Evolutionary conservation across 2,888 invertebrate species (phyloP), one percentile per base, ranked within the genome.

Genomic region (Ophion ellenae): DNA sequence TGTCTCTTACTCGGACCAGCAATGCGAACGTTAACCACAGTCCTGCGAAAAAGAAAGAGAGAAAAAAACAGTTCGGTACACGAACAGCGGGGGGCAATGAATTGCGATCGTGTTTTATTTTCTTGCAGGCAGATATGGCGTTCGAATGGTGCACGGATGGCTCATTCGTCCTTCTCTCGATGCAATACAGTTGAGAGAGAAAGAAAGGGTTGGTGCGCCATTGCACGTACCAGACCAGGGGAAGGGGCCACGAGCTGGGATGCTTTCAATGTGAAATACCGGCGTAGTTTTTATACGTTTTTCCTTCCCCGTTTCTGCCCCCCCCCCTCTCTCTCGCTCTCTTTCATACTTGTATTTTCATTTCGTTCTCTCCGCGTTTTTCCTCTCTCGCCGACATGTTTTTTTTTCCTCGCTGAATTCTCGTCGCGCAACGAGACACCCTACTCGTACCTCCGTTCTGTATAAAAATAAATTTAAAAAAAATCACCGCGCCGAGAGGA

Each of bases 241-340:
- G 74, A 67, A 64, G 73, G 88, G 83, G 36, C 20, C 63, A 87
- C 80, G 85, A 76, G 84, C 83, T 85, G 83, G 88, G 80, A 84
- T 88, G 90, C 90, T 91, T 91, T 91, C 90, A 91, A 92, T 90
- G 91, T 90, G 90, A 92, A 91, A 91, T 90, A 90, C 88, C 88
- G 88, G 84, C 87, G 76, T 73, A 73, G 73, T 80, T 79, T 78
- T 74, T 79, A 75, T 77, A 71, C 79, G 71, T 84, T 86, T 86
- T 83, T 87, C 77, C 77, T 82, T 76, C 36, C 80, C 83, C 61
- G 61, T 40, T 32, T 32, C 4, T 32, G 32, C 32, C 32, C 0
- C 32, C 0, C 32, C 32, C 32, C 36, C 32, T 64, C 45, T 59
- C 71, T 59, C 71, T 73, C 67, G 63, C 64, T 67, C 64, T 75